A percentile compares a stretch with the other conserved stretches of the same genome.
Evolutionary conservation across 1,140 invertebrate genomes (phyloP).

Genomic region (Drosophila gunungcola): DNA sequence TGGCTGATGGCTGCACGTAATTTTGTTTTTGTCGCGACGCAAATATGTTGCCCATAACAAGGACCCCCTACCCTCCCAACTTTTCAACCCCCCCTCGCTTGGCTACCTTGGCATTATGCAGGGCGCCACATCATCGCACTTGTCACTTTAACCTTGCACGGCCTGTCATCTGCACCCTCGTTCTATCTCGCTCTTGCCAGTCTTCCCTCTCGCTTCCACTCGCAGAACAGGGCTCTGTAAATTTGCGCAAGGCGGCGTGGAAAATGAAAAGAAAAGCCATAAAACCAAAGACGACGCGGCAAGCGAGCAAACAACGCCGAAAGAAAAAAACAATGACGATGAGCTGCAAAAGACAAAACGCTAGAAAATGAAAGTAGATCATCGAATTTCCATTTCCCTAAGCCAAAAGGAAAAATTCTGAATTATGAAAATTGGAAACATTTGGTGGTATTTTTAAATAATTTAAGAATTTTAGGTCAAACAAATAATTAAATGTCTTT

Average conservation of each 20-base stretch:
- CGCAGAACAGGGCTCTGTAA: constrained; percentile 46
- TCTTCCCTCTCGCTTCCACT: background rate
- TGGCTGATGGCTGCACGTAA: constrained; percentile 62
- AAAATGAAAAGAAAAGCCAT: constrained; percentile 83
- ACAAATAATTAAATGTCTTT: too few relatives aligned
- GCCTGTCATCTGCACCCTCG: constrained; percentile 62
- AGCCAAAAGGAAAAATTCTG: background rate
- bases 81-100: background rate
- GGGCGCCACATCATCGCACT: constrained; percentile 78
- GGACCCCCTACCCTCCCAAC: background rate
- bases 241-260: constrained; percentile 80
- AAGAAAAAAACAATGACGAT: constrained; percentile 48
- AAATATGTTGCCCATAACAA: constrained; percentile 75
- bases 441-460: too few relatives aligned
- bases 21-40: constrained; percentile 81
- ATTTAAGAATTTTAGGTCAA: too few relatives aligned
- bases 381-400: constrained; percentile 15
- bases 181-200: background rate
- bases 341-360: constrained; percentile 49
- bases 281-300: constrained; percentile 82
- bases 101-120: constrained; percentile 70
- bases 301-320: constrained; percentile 60
- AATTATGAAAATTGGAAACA: background rate
- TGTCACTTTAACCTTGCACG: constrained; percentile 82
- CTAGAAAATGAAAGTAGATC: background rate